A percentile compares a stretch with the other conserved stretches of the same genome.
Conservation (phyloP, 2,113 vertebrate species). For the Xiphias gladius region DNA sequence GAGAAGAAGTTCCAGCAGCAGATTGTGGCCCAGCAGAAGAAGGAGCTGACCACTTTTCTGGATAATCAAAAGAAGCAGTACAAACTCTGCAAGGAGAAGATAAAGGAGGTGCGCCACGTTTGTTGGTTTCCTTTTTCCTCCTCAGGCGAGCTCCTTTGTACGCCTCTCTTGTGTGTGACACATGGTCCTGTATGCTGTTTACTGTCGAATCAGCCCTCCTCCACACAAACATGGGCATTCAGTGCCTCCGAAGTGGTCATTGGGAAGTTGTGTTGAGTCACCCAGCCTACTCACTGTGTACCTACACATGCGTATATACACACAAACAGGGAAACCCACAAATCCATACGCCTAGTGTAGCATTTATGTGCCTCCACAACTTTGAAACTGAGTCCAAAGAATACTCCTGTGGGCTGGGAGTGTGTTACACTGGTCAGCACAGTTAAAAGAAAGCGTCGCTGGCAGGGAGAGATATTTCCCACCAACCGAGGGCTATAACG, state of each 20-base stretch:
- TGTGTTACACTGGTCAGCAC: slow-evolving; percentile 61
- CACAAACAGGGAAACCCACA: slow-evolving; percentile 30
- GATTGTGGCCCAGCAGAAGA: slow-evolving; percentile 98
- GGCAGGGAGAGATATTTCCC: slow-evolving; percentile 71
- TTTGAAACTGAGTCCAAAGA: slow-evolving; percentile 47
- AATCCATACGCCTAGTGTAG: slow-evolving; percentile 17
- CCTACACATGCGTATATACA: slow-evolving; percentile 47
- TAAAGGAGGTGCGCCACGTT: slow-evolving; percentile 91
- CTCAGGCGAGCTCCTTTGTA: slow-evolving; percentile 19
- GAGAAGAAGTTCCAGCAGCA: slow-evolving; percentile 99
- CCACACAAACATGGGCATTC: slow-evolving; percentile 52
- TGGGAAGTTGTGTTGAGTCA: slow-evolving; percentile 67
- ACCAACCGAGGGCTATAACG: slow-evolving; percentile 57
- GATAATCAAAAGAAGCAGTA: slow-evolving; percentile 99
- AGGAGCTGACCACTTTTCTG: slow-evolving; percentile 98
- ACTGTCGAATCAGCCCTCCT: slow-evolving; percentile 62
- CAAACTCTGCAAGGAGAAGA: slow-evolving; percentile 99
- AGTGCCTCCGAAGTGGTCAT: slow-evolving; percentile 21
- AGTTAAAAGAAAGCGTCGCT: slow-evolving; percentile 66
- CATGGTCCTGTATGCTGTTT: slow-evolving; percentile 28
- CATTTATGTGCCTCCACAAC: slow-evolving; percentile 54
- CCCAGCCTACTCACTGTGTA: slow-evolving; percentile 62
- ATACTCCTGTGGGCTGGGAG: slow-evolving; percentile 41
- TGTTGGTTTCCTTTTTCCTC: slow-evolving; percentile 32
- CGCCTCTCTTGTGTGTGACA: slow-evolving; percentile 51